Evolutionary conservation across 1,140 invertebrate genomes (phyloP).

Genomic region (Drosophila serrata): DNA sequence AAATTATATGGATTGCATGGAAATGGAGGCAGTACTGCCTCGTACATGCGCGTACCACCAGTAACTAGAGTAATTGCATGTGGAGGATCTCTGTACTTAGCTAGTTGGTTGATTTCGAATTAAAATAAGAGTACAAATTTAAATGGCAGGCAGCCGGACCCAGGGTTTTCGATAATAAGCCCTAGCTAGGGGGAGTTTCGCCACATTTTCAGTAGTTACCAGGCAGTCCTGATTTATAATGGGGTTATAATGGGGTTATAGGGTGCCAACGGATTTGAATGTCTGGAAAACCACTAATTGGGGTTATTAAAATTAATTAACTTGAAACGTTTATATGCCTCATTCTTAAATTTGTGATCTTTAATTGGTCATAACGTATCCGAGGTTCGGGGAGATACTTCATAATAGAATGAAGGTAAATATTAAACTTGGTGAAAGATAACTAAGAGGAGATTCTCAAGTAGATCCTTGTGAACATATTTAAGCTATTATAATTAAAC

Average conservation of each 20-base stretch:
- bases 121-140: constrained; percentile 13
- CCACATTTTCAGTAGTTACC: constrained; percentile 1
- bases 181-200: neutral
- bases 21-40: constrained; percentile 41
- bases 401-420: neutral
- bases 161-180: neutral
- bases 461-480: neutral
- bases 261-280: constrained; percentile 5
- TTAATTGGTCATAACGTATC: constrained; percentile 16
- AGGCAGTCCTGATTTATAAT: constrained; percentile 5
- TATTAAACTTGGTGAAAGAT: neutral
- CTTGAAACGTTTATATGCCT: constrained; percentile 9
- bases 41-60: constrained; percentile 40
- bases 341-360: constrained; percentile 13
- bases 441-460: neutral
- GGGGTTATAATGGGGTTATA: constrained; percentile 4
- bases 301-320: constrained; percentile 29
- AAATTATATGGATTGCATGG: constrained; percentile 62
- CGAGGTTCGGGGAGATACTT: neutral
- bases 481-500: neutral
- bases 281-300: constrained; percentile 22
- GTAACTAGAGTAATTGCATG: constrained; percentile 54
- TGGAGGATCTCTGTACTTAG: constrained; percentile 42
- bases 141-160: constrained; percentile 16
- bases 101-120: constrained; percentile 23